A percentile compares a stretch with the other conserved stretches of the same genome.
phyloP scores from a whole-genome alignment of 2,113 vertebrate genomes.

The Pholis gunnellus region DNA sequence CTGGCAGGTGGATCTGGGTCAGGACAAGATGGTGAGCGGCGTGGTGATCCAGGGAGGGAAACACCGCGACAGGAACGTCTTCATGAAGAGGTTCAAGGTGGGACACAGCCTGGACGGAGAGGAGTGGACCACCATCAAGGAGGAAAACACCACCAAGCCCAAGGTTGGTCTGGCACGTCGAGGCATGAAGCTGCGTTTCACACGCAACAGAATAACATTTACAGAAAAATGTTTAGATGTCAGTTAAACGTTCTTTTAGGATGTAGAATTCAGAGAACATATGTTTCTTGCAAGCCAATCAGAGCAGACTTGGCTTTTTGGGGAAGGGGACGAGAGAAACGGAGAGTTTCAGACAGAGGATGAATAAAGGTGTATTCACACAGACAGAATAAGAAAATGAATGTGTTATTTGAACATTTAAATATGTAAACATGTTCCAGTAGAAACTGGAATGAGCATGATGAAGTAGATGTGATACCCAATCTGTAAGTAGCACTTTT shows the following conservation, averaged over 20 bases:
- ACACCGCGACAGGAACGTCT: slow-evolving; percentile 92
- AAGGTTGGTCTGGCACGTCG: slow-evolving; percentile 73
- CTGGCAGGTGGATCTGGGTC: slow-evolving; percentile 89
- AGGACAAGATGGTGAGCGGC: slow-evolving; percentile 90
- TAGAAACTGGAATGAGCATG: too few species aligned
- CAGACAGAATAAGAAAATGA: too few species aligned
- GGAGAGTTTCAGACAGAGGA: too few species aligned
- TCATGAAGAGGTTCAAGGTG: slow-evolving; percentile 94
- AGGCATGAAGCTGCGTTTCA: too few species aligned
- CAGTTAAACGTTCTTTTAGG: too few species aligned
- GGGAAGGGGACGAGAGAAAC: too few species aligned
- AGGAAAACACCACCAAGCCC: slow-evolving; percentile 87
- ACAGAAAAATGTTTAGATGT: not conserved
- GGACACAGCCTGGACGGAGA: slow-evolving; percentile 92
- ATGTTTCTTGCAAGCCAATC: too few species aligned
- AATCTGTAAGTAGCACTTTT: not conserved
- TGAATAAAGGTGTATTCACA: too few species aligned
- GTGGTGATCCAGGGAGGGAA: slow-evolving; percentile 95
- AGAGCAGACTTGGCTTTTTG: too few species aligned
- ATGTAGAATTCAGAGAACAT: too few species aligned
- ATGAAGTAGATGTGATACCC: not conserved
- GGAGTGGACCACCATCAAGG: slow-evolving; percentile 90
- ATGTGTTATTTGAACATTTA: too few species aligned
- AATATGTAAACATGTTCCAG: too few species aligned
- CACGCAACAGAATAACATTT: not conserved